A percentile compares a stretch with the other conserved stretches of the same genome.
Conservation (phyloP, 92 coral and sea anemone genomes). For the Parazoanthus atlanticus region DNA sequence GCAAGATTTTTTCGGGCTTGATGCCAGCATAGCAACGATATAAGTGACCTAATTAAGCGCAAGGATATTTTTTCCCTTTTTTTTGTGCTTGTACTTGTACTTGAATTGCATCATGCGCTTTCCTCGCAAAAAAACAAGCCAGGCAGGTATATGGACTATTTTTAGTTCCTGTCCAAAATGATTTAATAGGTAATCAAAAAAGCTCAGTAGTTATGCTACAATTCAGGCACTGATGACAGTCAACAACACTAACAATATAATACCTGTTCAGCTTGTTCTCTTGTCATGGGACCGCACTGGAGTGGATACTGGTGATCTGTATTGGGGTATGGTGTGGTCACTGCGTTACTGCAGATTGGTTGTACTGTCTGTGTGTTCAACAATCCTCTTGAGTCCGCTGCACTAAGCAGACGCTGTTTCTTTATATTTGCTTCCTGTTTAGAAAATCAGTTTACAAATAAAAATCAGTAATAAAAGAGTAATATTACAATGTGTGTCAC, state of each 20-base stretch:
- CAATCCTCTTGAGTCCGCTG: constrained; percentile 30
- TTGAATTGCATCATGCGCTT: too few species aligned
- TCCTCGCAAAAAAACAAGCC: too few species aligned
- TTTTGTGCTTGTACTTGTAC: too few species aligned
- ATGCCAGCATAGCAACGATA: too few species aligned
- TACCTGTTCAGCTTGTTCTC: constrained; percentile 29
- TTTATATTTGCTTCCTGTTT: constrained; percentile 13
- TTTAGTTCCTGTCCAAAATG: too few species aligned
- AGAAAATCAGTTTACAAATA: not conserved
- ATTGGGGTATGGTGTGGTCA: constrained; percentile 31
- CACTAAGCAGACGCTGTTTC: constrained; percentile 22
- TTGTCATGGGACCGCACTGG: constrained; percentile 38
- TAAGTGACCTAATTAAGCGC: too few species aligned
- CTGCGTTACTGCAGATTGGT: constrained; percentile 8
- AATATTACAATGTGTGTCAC: too few species aligned
- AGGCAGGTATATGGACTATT: too few species aligned
- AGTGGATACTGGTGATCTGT: constrained; percentile 8
- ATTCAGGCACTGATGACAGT: not conserved
- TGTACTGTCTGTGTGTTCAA: not conserved
- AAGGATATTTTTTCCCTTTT: too few species aligned
- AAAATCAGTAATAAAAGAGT: too few species aligned
- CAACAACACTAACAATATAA: not conserved
- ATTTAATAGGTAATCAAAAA: not conserved
- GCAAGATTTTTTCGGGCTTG: too few species aligned
- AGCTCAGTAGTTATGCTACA: not conserved